Base-by-base conservation (phyloP, 2,797 vertebrate species). In the Gymnothorax reevesii region DNA sequence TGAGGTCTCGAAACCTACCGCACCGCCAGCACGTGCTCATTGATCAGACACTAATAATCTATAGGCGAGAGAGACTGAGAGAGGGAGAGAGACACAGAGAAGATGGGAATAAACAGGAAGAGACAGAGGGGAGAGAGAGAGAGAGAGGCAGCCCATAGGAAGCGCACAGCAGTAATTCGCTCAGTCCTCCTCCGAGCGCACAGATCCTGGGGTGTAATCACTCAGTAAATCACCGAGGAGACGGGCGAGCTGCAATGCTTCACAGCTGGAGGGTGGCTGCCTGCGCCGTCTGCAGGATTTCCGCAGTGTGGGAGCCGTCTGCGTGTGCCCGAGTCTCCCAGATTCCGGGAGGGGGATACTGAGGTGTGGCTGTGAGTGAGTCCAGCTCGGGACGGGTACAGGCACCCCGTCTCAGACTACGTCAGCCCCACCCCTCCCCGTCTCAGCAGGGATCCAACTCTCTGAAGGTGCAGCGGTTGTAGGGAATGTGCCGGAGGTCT, bases 191-290 rank as follows among this genome's bases (percentile, higher is more conserved):
- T 49, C 8, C 49, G 20, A 77, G 73, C 64, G 9, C 27, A 25
- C 42, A 55, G 62, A 66, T 69, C 52, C 54, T 12, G n/a, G 83
- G 83, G 62, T 71, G 64, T 84, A 84, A 84, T 84, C 57, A 64
- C 62, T 84, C 12, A 27, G 64, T 55, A 84, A 84, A 71, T 57
- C 57, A 49, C 64, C 52, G n/a, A 25, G 52, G 83, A n/a, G 66
- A 84, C 17, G 52, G 57, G 64, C 49, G 25, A 25, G 33, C 52
- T 66, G 42, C 77, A 83, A 73, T 20, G 60, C 83, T 85, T 54
- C 62, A 82, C 87, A 83, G 83, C 54, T 82, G 87, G 83, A 87
- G 84, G 15, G 69, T n/a, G 57, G 27, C 27, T 69, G 75, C 13
- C n/a, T 6, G 55, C 52, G 66, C 33, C 9, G 42, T 85, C 82